A percentile compares a stretch with the other conserved stretches of the same genome.
Evolutionary conservation across 2,888 invertebrate species (phyloP).

Genomic region (Erannis defoliaria): DNA sequence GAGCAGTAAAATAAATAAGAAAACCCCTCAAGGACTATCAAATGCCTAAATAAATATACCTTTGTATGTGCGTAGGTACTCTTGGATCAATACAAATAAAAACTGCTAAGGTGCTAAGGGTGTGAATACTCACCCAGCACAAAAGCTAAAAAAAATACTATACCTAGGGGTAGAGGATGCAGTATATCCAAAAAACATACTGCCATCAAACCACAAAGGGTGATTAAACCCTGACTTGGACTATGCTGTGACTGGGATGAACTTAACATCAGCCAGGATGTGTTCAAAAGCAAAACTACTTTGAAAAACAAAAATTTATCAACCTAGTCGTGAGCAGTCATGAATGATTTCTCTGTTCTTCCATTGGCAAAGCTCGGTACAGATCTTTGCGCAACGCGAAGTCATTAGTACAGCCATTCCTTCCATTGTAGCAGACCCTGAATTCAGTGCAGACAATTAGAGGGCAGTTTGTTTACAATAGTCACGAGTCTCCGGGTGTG

Average conservation of each 20-base stretch:
- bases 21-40: neutral
- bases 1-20: conserved; percentile 1
- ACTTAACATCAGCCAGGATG: neutral
- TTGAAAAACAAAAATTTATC: neutral
- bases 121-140: neutral
- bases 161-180: no score
- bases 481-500: conserved; percentile 49
- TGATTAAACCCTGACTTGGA: no score
- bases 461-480: conserved; percentile 37
- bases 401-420: conserved; percentile 26
- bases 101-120: neutral
- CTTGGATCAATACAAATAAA: neutral
- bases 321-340: neutral
- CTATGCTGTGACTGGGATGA: no score
- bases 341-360: conserved; percentile 15
- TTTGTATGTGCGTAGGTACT: neutral
- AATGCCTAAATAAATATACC: no score
- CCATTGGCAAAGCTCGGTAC: conserved; percentile 8
- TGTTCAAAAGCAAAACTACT: neutral
- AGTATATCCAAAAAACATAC: no score
- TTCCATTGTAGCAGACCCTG: conserved; percentile 29
- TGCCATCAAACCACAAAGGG: no score
- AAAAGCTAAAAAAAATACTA: neutral
- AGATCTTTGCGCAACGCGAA: conserved; percentile 14
- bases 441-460: conserved; percentile 32